A percentile compares a stretch with the other conserved stretches of the same genome.
Conservation (phyloP, 2,888 invertebrate genomes). For the Hanleya hanleyi region DNA sequence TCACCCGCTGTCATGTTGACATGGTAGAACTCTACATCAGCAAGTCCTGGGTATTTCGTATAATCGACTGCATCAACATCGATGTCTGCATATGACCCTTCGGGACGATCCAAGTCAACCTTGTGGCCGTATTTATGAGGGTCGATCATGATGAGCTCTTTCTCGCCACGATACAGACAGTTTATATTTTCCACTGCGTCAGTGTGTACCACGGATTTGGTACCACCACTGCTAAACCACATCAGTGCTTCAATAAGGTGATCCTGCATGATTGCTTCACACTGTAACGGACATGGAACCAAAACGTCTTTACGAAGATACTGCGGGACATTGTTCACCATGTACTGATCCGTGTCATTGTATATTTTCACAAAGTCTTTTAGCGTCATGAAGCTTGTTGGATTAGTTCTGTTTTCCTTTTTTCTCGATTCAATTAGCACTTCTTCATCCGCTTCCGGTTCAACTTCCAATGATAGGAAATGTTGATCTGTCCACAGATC, state of each 20-base stretch:
- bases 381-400: conserved; percentile 56
- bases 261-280: conserved; percentile 50
- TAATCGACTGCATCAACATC: conserved; percentile 71
- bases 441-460: conserved; percentile 36
- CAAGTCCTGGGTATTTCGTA: conserved; percentile 61
- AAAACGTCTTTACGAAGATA: conserved; percentile 63
- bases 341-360: conserved; percentile 62
- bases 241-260: conserved; percentile 63
- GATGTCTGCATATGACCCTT: conserved; percentile 66
- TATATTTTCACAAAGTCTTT: conserved; percentile 64
- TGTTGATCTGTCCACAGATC: conserved; percentile 68
- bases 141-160: conserved; percentile 67
- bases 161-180: conserved; percentile 67
- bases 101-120: conserved; percentile 61
- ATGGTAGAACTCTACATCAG: conserved; percentile 60
- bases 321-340: conserved; percentile 67
- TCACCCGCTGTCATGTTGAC: conserved; percentile 64
- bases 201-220: conserved; percentile 72
- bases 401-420: conserved; percentile 65
- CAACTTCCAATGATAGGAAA: conserved; percentile 52
- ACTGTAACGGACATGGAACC: conserved; percentile 67
- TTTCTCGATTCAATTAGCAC: conserved; percentile 67
- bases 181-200: conserved; percentile 72
- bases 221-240: conserved; percentile 73
- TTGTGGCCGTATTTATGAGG: conserved; percentile 53